Base-by-base conservation (phyloP, 2,888 invertebrate genomes). In the Fragum sueziense region DNA sequence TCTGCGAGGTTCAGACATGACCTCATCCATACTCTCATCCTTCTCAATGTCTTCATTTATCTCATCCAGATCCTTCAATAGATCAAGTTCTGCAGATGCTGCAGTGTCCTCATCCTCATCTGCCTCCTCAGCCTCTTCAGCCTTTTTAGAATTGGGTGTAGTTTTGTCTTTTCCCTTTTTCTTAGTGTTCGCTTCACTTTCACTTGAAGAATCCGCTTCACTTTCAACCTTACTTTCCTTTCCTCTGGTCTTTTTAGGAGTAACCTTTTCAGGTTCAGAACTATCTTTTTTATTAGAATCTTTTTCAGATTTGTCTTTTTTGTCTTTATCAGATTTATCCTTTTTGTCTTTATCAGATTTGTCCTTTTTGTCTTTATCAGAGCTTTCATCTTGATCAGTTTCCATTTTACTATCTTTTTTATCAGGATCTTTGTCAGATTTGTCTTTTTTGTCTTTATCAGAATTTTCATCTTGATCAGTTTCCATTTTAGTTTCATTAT, bases 51-150 rank as follows among this genome's bases (percentile, higher is more conserved):
- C 52, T 14, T 81, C 79, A 75, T 74, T 73, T 17, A 82, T 75
- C 33, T 82, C 85, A 74, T 85, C 85, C 72, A 84, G 72, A 75
- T 84, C 85, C 41, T 85, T 76, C 37, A 85, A 54, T 2, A 85
- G 57, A 71, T 87, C 85, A 25, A 83, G 51, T 71, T 87, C 80
- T 73, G 82, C 83, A 22, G 78, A 84, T 34, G 80, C 77, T 54
- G 82, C 81, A 74, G 81, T 81, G n/a, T 70, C 69, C 54, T 33
- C 78, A 62, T 33, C 29, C 37, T 65, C 62, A 62, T 22, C 67
- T 59, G 25, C 27, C 52, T 68, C 68, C 59, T 31, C 74, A 51
- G 70, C 57, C 14, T 67, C 65, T 33, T 74, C 73, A 59, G 69
- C 73, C 27, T 34, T 47, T 11, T 65, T 54, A 17, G 71, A 69